Percentiles rank a stretch among this genome's conserved stretches.
These are phyloP conservation scores for Lycodopsis pacificus DNA, from an alignment of 2,797 vertebrate genomes.

Conservation along the genomic window DNA sequence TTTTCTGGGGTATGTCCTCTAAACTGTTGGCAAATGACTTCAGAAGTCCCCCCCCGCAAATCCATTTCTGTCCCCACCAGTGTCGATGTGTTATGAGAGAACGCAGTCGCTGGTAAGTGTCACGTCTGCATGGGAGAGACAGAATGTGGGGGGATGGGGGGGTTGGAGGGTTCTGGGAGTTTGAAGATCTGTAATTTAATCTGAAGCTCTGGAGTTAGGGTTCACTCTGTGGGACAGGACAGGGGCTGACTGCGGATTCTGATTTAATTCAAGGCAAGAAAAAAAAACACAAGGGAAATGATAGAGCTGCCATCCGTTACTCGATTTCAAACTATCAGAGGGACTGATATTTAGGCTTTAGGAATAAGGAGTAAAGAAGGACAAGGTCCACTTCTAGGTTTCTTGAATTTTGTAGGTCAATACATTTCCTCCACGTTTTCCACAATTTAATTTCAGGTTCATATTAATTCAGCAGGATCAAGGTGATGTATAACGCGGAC, in stretches of 20 bases:
- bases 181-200: slow-evolving; percentile 81
- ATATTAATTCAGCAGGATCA: background rate
- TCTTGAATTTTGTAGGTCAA: slow-evolving; percentile 18
- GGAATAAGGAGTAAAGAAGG: slow-evolving; percentile 4
- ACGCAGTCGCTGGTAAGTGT: slow-evolving; percentile 77
- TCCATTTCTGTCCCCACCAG: slow-evolving; percentile 54
- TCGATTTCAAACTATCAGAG: slow-evolving; percentile 51
- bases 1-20: slow-evolving; percentile 57
- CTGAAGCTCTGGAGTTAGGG: slow-evolving; percentile 72
- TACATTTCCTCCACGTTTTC: background rate
- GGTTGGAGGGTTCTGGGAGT: slow-evolving; percentile 57
- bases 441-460: background rate
- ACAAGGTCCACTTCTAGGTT: slow-evolving; percentile 7
- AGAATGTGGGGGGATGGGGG: slow-evolving; percentile 11
- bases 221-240: slow-evolving; percentile 69
- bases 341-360: slow-evolving; percentile 21
- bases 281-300: slow-evolving; percentile 48
- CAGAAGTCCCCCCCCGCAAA: slow-evolving; percentile 27
- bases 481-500: background rate
- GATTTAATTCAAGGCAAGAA: slow-evolving; percentile 67
- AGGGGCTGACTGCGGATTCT: slow-evolving; percentile 60
- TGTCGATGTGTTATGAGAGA: slow-evolving; percentile 69
- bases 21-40: slow-evolving; percentile 58
- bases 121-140: slow-evolving; percentile 73
- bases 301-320: slow-evolving; percentile 42